A percentile compares a stretch with the other conserved stretches of the same genome.
These are phyloP conservation scores for Crotophaga sulcirostris DNA, from an alignment of 2,113 vertebrate genomes.

Conservation along the genomic window DNA sequence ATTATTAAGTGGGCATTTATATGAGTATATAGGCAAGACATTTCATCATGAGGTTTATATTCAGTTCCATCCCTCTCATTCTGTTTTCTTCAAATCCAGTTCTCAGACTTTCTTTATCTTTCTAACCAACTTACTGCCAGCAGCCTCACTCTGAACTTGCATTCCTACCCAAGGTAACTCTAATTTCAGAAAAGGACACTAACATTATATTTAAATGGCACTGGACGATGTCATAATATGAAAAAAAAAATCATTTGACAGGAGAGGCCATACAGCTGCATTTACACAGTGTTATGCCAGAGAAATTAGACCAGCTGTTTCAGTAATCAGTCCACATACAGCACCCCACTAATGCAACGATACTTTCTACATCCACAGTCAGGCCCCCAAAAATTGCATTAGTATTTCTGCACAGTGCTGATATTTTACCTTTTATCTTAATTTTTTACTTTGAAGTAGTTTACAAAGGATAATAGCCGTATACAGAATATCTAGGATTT, in stretches of 20 bases:
- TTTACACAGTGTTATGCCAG: not conserved
- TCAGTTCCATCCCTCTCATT: not conserved
- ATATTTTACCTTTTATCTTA: not conserved
- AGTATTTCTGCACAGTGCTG: not conserved
- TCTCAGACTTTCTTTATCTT: not conserved
- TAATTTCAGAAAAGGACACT: not conserved
- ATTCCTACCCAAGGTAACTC: not conserved
- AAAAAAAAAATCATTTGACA: not conserved
- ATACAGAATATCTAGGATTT: not conserved
- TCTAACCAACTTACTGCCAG: not conserved
- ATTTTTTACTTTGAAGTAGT: not conserved
- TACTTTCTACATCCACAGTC: not conserved
- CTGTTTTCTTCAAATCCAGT: not conserved
- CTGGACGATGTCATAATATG: rapidly evolving
- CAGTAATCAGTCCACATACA: not conserved
- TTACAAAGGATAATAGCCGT: not conserved
- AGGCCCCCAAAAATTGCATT: not conserved
- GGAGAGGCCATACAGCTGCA: not conserved
- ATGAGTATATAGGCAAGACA: not conserved
- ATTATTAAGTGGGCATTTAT: not conserved
- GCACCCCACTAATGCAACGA: not conserved
- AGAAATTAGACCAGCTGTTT: not conserved
- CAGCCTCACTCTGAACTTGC: not conserved
- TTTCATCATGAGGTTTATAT: not conserved
- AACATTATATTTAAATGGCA: not conserved